Conservation (phyloP, 2,113 vertebrate genomes). For the Mionectes macconnelli region DNA sequence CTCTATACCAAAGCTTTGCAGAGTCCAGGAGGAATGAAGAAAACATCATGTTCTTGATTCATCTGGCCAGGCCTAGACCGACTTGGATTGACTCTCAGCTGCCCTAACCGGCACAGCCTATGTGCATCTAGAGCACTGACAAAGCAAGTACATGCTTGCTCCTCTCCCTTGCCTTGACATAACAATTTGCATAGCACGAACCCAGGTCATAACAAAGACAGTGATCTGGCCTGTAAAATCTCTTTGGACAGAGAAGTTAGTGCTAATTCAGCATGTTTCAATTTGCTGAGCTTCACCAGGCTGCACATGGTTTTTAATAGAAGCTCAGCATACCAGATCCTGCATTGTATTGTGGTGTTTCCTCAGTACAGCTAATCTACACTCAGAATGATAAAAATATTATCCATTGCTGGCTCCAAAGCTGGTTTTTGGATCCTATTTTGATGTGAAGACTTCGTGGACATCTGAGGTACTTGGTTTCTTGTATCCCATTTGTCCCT, state of each 20-base stretch:
- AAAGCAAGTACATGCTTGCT: background rate
- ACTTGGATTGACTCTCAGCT: background rate
- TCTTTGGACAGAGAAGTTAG: background rate
- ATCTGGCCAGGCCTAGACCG: background rate
- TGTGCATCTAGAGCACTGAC: rapidly evolving
- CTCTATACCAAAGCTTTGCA: background rate
- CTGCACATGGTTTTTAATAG: background rate
- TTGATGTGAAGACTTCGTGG: background rate
- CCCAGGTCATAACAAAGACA: background rate
- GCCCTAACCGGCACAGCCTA: background rate
- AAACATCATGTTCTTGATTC: background rate
- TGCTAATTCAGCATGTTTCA: background rate
- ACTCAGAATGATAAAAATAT: background rate
- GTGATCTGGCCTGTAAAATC: background rate
- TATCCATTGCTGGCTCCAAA: background rate
- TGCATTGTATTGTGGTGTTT: background rate
- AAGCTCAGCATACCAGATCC: background rate
- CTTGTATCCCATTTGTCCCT: background rate
- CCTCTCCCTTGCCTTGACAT: background rate
- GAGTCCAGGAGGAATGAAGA: background rate
- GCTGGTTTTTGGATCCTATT: background rate
- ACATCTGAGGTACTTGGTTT: background rate
- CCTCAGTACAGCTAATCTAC: background rate
- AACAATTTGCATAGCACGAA: background rate
- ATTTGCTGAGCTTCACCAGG: background rate